phyloP scores from a whole-genome alignment of 2,113 vertebrate genomes.

The Psilopsiagon aurifrons region DNA sequence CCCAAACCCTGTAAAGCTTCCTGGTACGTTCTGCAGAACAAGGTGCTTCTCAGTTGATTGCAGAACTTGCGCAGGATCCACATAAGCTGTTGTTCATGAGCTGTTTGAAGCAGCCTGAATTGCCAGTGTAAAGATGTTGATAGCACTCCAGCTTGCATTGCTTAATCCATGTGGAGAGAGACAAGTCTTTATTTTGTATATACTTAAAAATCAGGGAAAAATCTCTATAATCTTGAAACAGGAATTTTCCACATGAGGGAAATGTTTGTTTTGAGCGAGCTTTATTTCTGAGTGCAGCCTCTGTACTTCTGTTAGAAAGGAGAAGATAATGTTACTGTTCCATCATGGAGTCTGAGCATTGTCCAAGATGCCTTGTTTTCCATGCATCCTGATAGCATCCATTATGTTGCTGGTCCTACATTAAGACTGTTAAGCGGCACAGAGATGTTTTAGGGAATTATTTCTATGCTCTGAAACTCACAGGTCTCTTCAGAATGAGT shows the following conservation, averaged over 20 bases:
- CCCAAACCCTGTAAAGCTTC: background rate
- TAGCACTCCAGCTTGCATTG: background rate
- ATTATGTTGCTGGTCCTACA: background rate
- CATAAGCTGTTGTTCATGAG: background rate
- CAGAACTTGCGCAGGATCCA: background rate
- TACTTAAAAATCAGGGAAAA: background rate
- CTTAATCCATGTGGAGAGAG: background rate
- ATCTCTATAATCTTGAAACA: background rate
- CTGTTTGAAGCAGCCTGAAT: background rate
- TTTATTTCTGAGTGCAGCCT: background rate
- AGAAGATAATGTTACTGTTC: background rate
- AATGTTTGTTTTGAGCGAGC: background rate
- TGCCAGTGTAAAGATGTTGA: background rate
- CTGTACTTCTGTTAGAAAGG: background rate
- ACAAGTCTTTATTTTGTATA: background rate
- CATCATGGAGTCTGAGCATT: background rate
- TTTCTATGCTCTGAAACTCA: background rate
- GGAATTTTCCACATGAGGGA: background rate
- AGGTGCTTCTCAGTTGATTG: background rate
- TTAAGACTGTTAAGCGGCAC: background rate
- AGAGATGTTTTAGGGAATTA: background rate
- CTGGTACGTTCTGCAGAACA: background rate
- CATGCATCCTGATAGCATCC: background rate
- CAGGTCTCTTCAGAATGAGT: background rate
- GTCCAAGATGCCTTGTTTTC: background rate